Evolutionary conservation across 2,797 vertebrate genomes (phyloP).

Genomic region (Pangasius larnaudii): DNA sequence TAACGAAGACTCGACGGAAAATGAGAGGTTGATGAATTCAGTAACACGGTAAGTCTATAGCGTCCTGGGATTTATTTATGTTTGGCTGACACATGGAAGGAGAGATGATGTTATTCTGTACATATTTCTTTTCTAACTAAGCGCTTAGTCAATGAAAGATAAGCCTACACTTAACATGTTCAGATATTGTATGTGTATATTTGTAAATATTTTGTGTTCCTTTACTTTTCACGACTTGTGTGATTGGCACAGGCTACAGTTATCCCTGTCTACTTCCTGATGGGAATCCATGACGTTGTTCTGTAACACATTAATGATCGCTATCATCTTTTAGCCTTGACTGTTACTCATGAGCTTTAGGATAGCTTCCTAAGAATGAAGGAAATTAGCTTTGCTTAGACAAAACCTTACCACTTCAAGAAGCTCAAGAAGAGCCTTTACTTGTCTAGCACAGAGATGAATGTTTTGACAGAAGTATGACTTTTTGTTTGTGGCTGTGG

Average conservation of each 20-base stretch:
- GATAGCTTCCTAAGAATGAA: background rate
- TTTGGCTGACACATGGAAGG: background rate
- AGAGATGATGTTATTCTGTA: background rate
- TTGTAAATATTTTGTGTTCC: background rate
- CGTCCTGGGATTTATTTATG: background rate
- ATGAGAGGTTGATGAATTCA: slow-evolving; percentile 1
- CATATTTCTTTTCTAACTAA: background rate
- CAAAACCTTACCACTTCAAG: background rate
- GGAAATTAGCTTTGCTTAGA: background rate
- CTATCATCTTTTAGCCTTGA: background rate
- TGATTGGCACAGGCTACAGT: no score
- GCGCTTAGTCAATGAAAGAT: background rate
- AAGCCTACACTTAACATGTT: background rate
- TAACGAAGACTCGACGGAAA: background rate
- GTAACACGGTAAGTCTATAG: slow-evolving; percentile 6
- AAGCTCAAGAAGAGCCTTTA: background rate
- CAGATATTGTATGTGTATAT: background rate
- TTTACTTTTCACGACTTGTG: background rate
- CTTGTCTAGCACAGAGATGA: background rate
- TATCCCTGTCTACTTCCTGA: slow-evolving; percentile 10
- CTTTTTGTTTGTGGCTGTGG: background rate
- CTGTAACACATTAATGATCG: background rate
- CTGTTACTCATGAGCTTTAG: background rate
- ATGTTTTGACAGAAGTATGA: background rate
- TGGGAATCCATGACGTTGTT: background rate